phyloP scores from a whole-genome alignment of 2,888 invertebrate genomes.

The Dascillus cervinus region DNA sequence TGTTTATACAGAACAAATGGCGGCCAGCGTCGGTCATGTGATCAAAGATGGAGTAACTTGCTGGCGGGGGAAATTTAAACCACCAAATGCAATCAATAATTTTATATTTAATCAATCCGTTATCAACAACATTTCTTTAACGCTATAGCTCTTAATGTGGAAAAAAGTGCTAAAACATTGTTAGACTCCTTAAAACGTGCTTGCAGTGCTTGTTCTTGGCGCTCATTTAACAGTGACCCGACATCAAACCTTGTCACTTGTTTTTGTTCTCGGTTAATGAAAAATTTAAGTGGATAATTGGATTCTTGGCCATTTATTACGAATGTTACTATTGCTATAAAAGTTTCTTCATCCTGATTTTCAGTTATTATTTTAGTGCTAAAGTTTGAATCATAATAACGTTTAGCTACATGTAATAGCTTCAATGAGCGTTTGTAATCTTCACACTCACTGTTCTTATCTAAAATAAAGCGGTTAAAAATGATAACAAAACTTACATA shows the following conservation, averaged over 20 bases:
- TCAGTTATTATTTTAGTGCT: conserved; percentile 2
- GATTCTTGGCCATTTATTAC: neutral
- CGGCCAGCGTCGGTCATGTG: conserved; percentile 58
- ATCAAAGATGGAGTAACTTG: conserved; percentile 30
- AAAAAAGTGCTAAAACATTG: conserved; percentile 3
- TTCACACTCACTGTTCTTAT: no score
- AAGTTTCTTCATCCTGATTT: conserved; percentile 1
- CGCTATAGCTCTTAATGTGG: conserved; percentile 3
- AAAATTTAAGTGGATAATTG: conserved; percentile 4
- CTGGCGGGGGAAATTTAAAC: conserved; percentile 30
- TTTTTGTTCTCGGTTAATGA: conserved; percentile 1
- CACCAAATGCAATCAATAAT: neutral
- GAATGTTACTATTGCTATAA: conserved; percentile 3
- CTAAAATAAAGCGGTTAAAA: no score
- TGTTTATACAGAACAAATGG: conserved; percentile 56
- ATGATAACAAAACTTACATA: no score
- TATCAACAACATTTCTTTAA: neutral
- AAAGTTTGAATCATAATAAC: conserved; percentile 4
- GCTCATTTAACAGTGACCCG: neutral
- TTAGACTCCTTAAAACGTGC: neutral
- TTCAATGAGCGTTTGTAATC: no score
- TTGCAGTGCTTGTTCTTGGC: neutral
- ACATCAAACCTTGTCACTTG: conserved; percentile 5
- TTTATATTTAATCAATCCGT: no score
- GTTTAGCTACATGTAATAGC: no score